Percentiles rank a stretch among this genome's conserved stretches.
Conservation (phyloP, 2,888 invertebrate genomes). For the Serripes groenlandicus region DNA sequence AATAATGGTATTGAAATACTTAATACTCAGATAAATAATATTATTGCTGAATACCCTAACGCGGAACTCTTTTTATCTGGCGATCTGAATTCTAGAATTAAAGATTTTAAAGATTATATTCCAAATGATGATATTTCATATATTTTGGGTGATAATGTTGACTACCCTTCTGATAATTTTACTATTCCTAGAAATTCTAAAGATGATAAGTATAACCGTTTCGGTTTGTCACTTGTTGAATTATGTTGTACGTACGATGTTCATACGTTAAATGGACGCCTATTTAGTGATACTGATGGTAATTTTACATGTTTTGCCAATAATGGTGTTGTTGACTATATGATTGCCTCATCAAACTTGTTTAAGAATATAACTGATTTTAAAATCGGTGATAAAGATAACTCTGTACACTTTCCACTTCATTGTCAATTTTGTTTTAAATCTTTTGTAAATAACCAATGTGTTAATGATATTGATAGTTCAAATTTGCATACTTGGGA, state of each 20-base stretch:
- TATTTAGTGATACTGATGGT: slow-evolving; percentile 15
- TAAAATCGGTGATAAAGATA: neutral
- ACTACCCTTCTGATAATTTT: slow-evolving; percentile 28
- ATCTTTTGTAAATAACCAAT: no score
- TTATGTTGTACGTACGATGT: slow-evolving; percentile 26
- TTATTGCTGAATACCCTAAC: neutral
- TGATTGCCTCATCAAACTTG: slow-evolving; percentile 17
- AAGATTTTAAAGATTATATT: slow-evolving; percentile 27
- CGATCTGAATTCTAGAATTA: slow-evolving; percentile 20
- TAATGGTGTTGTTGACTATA: slow-evolving; percentile 42
- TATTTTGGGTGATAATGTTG: neutral
- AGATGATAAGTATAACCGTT: slow-evolving; percentile 19
- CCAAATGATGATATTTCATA: slow-evolving; percentile 19
- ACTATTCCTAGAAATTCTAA: neutral
- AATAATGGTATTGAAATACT: slow-evolving; percentile 12
- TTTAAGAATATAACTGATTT: slow-evolving; percentile 6
- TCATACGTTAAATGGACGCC: slow-evolving; percentile 31
- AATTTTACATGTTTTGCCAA: slow-evolving; percentile 34
- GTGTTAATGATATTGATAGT: no score
- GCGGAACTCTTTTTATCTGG: slow-evolving; percentile 6
- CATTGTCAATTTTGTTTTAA: slow-evolving; percentile 2
- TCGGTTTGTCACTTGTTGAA: slow-evolving; percentile 22
- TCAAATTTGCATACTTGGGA: no score
- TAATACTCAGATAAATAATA: neutral
- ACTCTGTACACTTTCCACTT: neutral